phyloP scores from a whole-genome alignment of 2,888 invertebrate genomes.

The Cantharis nigra region DNA sequence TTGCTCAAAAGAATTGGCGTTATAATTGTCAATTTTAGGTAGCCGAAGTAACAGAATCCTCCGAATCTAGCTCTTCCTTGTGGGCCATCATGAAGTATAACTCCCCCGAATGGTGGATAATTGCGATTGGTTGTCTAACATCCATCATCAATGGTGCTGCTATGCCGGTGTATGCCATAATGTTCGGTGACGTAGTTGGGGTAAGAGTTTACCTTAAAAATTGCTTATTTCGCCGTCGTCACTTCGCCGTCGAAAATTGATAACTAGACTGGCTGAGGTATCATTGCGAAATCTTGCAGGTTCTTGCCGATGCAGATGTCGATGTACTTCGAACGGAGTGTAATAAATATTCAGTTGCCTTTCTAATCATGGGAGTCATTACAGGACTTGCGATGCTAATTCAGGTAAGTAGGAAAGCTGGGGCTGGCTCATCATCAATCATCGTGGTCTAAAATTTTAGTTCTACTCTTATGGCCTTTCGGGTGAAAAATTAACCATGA shows the following conservation, averaged over 20 bases:
- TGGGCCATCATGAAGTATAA: constrained; percentile 60
- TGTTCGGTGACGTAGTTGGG: constrained; percentile 73
- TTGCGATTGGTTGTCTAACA: constrained; percentile 64
- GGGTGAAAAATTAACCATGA: constrained; percentile 77
- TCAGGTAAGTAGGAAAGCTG: constrained; percentile 57
- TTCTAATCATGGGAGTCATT: constrained; percentile 67
- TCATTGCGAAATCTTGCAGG: constrained; percentile 42
- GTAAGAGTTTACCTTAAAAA: constrained; percentile 50
- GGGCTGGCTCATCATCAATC: not conserved
- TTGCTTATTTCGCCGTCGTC: no score
- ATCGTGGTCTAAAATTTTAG: not conserved
- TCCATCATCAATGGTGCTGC: constrained; percentile 70
- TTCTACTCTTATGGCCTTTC: constrained; percentile 66
- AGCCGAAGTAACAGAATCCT: not conserved
- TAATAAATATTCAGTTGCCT: constrained; percentile 65
- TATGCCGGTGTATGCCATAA: constrained; percentile 73
- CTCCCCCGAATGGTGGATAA: constrained; percentile 69
- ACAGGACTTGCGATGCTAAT: constrained; percentile 69
- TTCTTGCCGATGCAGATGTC: constrained; percentile 57
- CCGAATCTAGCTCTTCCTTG: constrained; percentile 33
- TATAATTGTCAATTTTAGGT: not conserved
- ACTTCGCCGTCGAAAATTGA: no score
- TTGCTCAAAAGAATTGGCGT: no score
- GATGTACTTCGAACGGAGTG: constrained; percentile 63
- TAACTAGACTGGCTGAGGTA: constrained; percentile 26